Evolutionary conservation across 1,140 invertebrate genomes (phyloP).

Genomic region (Lysiphlebus fabarum): DNA sequence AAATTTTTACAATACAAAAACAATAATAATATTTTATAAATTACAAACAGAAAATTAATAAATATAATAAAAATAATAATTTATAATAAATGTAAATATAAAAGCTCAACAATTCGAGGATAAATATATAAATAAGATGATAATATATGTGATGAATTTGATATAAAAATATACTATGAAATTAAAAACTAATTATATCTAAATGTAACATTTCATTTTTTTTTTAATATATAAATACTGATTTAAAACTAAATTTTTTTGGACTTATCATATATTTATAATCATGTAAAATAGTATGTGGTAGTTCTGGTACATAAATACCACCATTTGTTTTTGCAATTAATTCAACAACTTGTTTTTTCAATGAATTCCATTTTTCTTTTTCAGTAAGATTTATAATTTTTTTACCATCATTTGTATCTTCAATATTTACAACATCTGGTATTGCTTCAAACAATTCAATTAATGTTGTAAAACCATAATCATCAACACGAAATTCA

Average conservation of each 20-base stretch:
- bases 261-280: constrained; percentile 62
- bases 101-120: too few species aligned
- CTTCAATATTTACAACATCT: constrained; percentile 72
- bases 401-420: constrained; percentile 58
- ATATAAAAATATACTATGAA: too few species aligned
- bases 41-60: too few species aligned
- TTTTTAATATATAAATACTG: constrained; percentile 56
- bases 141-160: too few species aligned
- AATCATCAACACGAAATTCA: constrained; percentile 89
- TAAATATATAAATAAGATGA: too few species aligned
- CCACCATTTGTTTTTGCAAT: constrained; percentile 49
- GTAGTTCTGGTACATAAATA: constrained; percentile 52
- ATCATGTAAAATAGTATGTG: constrained; percentile 55
- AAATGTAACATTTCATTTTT: too few species aligned
- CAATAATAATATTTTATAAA: too few species aligned
- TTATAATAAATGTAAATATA: too few species aligned
- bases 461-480: constrained; percentile 88
- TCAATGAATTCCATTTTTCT: constrained; percentile 58
- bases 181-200: too few species aligned
- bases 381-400: constrained; percentile 58
- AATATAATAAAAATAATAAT: too few species aligned
- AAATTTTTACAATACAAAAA: too few species aligned
- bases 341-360: constrained; percentile 58
- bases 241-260: constrained; percentile 56
- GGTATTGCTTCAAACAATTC: constrained; percentile 92